These are phyloP conservation scores for Megalopta genalis DNA, from an alignment of 1,140 invertebrate species.

Conservation along the genomic window DNA sequence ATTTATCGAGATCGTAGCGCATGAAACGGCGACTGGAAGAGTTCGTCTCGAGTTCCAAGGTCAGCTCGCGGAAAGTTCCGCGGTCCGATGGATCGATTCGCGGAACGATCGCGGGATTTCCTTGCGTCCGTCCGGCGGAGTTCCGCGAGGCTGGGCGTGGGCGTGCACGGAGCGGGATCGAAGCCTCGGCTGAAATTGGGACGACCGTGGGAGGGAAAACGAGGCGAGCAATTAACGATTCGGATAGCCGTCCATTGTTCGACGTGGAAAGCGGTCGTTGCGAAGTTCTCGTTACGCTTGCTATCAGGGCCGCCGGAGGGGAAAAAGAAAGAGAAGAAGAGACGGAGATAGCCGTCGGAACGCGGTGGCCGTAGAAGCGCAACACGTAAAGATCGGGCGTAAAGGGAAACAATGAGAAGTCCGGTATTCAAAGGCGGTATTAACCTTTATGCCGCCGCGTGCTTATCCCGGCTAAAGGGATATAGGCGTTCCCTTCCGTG, in stretches of 20 bases:
- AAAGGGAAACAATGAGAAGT: slow-evolving; percentile 21
- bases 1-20: too few species aligned
- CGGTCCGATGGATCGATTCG: too few species aligned
- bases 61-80: too few species aligned
- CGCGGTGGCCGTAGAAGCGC: not conserved
- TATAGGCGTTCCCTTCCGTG: too few species aligned
- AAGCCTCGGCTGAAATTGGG: slow-evolving; percentile 27
- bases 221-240: slow-evolving; percentile 53
- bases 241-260: slow-evolving; percentile 54
- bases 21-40: too few species aligned
- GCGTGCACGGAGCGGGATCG: slow-evolving; percentile 10
- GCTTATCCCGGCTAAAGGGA: not conserved
- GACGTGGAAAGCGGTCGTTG: slow-evolving; percentile 27
- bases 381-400: slow-evolving; percentile 32
- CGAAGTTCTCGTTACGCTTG: slow-evolving; percentile 20
- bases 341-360: too few species aligned
- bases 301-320: not conserved
- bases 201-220: slow-evolving; percentile 25
- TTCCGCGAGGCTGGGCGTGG: too few species aligned
- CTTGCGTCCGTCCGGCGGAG: too few species aligned
- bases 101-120: too few species aligned
- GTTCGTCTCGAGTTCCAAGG: too few species aligned
- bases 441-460: not conserved
- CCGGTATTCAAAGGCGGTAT: not conserved
- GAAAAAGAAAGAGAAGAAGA: too few species aligned